phyloP scores from a whole-genome alignment of 2,888 invertebrate species.

The Eristalis pertinax region DNA sequence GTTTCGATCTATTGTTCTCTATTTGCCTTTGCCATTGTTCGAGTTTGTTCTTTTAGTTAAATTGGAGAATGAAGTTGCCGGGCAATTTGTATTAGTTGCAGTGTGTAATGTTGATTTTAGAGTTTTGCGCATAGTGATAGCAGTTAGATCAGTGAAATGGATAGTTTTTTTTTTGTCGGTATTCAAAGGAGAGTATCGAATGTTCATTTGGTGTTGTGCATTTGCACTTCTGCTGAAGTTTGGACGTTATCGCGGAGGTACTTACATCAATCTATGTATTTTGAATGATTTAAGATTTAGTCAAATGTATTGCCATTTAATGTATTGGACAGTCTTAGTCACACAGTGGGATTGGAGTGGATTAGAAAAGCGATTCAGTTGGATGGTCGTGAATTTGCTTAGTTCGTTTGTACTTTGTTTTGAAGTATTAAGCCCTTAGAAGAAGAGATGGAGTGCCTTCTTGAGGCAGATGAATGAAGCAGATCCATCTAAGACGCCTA shows the following conservation, averaged over 20 bases:
- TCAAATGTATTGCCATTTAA: background rate
- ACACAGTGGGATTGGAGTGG: too few species aligned
- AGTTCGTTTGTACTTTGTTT: too few species aligned
- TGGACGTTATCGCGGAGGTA: background rate
- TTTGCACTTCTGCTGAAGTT: background rate
- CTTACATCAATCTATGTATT: background rate
- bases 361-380: too few species aligned
- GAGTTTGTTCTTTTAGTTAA: slow-evolving; percentile 36
- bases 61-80: slow-evolving; percentile 16
- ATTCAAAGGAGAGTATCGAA: slow-evolving; percentile 23
- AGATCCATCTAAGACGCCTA: too few species aligned
- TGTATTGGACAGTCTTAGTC: background rate
- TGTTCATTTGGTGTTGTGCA: background rate
- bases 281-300: too few species aligned
- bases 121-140: background rate
- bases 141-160: background rate
- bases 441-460: too few species aligned
- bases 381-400: too few species aligned
- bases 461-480: too few species aligned
- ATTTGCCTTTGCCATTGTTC: slow-evolving; percentile 23
- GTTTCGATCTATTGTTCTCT: slow-evolving; percentile 32
- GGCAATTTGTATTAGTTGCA: slow-evolving; percentile 14
- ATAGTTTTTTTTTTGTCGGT: background rate
- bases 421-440: too few species aligned
- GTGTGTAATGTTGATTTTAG: background rate